Conservation (phyloP, 2,888 invertebrate genomes). For the Thyatira batis region DNA sequence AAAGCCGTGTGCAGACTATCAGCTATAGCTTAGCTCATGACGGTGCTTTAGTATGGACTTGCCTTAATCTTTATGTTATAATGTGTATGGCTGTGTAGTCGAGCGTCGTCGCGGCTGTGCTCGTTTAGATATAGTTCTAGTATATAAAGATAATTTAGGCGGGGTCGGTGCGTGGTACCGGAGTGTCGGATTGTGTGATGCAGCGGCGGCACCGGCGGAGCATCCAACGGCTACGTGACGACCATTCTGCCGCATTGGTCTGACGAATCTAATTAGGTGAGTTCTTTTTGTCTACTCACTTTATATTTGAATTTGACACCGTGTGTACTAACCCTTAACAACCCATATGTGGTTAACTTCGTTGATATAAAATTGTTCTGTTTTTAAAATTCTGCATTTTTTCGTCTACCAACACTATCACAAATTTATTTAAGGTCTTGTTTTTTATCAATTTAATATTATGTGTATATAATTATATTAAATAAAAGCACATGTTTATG, state of each 20-base stretch:
- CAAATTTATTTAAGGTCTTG: too few relatives aligned
- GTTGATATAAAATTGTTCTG: too few relatives aligned
- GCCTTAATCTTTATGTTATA: constrained; percentile 42
- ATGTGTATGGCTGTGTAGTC: constrained; percentile 44
- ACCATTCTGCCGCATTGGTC: constrained; percentile 58
- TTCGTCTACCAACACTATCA: too few relatives aligned
- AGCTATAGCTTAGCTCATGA: constrained; percentile 29
- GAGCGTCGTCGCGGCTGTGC: constrained; percentile 35
- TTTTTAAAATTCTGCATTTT: too few relatives aligned
- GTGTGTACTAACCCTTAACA: not conserved
- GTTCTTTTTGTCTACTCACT: constrained; percentile 15
- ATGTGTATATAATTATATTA: too few relatives aligned
- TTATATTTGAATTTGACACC: constrained; percentile 4
- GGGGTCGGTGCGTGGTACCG: constrained; percentile 44
- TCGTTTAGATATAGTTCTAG: constrained; percentile 21
- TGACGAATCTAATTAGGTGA: constrained; percentile 77
- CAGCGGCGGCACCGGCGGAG: constrained; percentile 60
- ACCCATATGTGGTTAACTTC: too few relatives aligned
- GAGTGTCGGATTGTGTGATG: constrained; percentile 61
- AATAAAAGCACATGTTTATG: too few relatives aligned
- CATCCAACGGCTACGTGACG: constrained; percentile 41
- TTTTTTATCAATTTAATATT: too few relatives aligned
- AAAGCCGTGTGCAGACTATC: constrained; percentile 45
- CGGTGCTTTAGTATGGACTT: constrained; percentile 58
- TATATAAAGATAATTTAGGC: constrained; percentile 30